phyloP scores from a whole-genome alignment of 2,113 vertebrate genomes.

The Progne subis region DNA sequence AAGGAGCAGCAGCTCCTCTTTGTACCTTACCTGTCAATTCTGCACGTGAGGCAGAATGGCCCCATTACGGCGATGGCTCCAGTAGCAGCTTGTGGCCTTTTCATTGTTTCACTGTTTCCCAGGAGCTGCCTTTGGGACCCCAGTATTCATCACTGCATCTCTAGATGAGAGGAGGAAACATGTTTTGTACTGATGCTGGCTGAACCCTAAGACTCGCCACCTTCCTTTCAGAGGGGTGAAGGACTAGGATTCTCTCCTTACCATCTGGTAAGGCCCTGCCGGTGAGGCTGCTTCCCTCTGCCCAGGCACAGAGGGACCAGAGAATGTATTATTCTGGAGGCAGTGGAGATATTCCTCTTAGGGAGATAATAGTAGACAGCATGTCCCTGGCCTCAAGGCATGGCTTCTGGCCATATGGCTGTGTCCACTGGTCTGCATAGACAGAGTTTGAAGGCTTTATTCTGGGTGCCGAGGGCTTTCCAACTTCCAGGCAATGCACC shows the following conservation, averaged over 20 bases:
- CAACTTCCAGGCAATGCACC: slow-evolving; percentile 3
- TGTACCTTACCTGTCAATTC: slow-evolving; percentile 54
- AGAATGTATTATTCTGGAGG: not conserved
- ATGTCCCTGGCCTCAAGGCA: not conserved
- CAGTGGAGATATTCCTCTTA: not conserved
- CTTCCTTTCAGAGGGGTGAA: slow-evolving; percentile 30
- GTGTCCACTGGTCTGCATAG: not conserved
- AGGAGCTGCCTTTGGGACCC: slow-evolving; percentile 66
- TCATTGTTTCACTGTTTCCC: slow-evolving; percentile 65
- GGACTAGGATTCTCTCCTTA: slow-evolving; percentile 32
- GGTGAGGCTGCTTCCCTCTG: not conserved
- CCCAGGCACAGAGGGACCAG: not conserved
- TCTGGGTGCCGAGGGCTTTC: slow-evolving; percentile 38
- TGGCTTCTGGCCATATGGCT: not conserved
- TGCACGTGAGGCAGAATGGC: slow-evolving; percentile 56
- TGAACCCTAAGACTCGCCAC: not conserved
- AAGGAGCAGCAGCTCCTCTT: slow-evolving; percentile 70
- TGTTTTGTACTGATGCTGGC: slow-evolving; percentile 35
- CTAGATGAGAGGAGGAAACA: slow-evolving; percentile 43
- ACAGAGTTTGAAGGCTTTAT: slow-evolving; percentile 49
- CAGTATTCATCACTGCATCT: slow-evolving; percentile 59
- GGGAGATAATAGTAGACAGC: slow-evolving; percentile 10
- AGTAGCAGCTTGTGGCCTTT: slow-evolving; percentile 59
- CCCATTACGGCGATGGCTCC: slow-evolving; percentile 42
- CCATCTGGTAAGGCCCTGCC: not conserved